Evolutionary conservation across 2,888 invertebrate genomes (phyloP), one percentile per base, ranked within the genome.

Genomic region (Priocnemis perturbator): DNA sequence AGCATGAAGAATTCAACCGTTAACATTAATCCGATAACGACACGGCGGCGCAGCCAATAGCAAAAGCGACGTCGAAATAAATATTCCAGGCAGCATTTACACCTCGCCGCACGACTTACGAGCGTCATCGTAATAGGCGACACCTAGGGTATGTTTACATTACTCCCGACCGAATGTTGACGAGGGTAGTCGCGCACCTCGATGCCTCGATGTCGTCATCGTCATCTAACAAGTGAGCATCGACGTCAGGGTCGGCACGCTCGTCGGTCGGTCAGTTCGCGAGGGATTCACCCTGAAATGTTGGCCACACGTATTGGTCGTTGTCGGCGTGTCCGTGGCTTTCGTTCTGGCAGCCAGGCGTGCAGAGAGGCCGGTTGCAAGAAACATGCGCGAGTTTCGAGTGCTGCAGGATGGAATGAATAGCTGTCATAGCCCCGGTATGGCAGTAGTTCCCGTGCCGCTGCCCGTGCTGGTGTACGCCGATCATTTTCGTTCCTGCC

Each of bases 371-470:
- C 50, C n/a, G 20, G 55, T 21, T 59, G 47, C n/a, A 59, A 59
- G 58, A 59, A 59, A 59, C 58, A 59, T 59, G 58, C 58, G 58
- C 58, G 58, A 59, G 58, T 44, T 59, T 59, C 21, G 45, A 59
- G 58, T 59, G 44, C 58, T 21, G 45, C 21, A 44, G 47, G 20
- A 37, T 7, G 45, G 58, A 14, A 59, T 20, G 58, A 44, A 59
- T 50, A 50, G 50, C 50, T 50, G 50, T 50, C 50, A 50, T 50
- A 50, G 50, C 50, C 50, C n/a, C 50, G 50, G 50, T 50, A 50
- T 50, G 50, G 50, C 50, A 50, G 50, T 50, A 50, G 50, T 50
- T 50, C 50, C 50, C 50, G 50, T 50, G 17, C 50, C 50, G 50
- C 50, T 50, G 50, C 19, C 50, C 50, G 50, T 19, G 19, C 17